phyloP scores from a whole-genome alignment of 1,140 invertebrate species.

The Radopholus similis region DNA sequence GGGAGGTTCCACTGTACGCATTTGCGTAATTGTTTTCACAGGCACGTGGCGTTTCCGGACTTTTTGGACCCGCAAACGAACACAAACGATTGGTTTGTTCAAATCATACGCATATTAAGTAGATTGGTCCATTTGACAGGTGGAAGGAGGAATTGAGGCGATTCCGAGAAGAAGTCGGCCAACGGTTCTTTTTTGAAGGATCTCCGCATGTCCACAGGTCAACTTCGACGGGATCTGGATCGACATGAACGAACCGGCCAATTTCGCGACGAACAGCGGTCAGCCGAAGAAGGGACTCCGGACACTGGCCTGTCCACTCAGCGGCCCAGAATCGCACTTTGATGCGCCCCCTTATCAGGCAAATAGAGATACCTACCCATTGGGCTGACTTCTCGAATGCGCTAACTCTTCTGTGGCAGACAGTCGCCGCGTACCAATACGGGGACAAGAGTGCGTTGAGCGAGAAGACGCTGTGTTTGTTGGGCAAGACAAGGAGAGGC shows the following conservation, averaged over 20 bases:
- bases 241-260: slow-evolving; percentile 47
- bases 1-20: too few relatives aligned
- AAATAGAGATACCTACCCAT: not conserved
- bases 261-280: slow-evolving; percentile 32
- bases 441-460: not conserved
- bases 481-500: slow-evolving; percentile 69
- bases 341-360: slow-evolving; percentile 35
- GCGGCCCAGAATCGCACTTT: slow-evolving; percentile 25
- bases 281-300: not conserved
- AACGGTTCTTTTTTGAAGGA: slow-evolving; percentile 1
- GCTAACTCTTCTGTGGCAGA: slow-evolving; percentile 4
- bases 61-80: slow-evolving; percentile 49
- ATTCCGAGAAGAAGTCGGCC: slow-evolving; percentile 19
- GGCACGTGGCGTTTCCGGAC: slow-evolving; percentile 56
- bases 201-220: slow-evolving; percentile 25
- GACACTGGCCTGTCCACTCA: slow-evolving; percentile 30
- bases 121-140: slow-evolving; percentile 57
- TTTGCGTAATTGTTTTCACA: too few relatives aligned
- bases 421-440: slow-evolving; percentile 31
- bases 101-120: too few relatives aligned
- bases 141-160: slow-evolving; percentile 36
- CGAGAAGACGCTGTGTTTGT: slow-evolving; percentile 76
- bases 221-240: slow-evolving; percentile 50
- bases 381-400: not conserved
- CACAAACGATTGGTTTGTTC: slow-evolving; percentile 44